Conservation (phyloP, 2,888 invertebrate genomes). For the Isotomurus palustris region DNA sequence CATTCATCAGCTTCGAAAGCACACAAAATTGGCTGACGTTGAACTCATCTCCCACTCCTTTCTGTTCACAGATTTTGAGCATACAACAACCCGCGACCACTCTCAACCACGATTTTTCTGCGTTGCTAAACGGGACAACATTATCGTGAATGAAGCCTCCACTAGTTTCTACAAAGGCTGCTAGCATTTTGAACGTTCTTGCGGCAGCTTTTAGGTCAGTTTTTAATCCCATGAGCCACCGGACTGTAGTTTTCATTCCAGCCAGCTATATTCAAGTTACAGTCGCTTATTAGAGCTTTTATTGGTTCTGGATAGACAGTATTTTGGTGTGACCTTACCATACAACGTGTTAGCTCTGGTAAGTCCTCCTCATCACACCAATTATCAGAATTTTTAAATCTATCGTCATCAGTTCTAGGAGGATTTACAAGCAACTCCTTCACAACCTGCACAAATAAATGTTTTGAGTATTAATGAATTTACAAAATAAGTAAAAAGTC, state of each 20-base stretch:
- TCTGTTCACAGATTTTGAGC: slow-evolving; percentile 95
- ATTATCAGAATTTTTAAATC: slow-evolving; percentile 57
- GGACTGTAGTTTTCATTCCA: slow-evolving; percentile 91
- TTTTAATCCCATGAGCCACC: slow-evolving; percentile 89
- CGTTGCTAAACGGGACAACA: slow-evolving; percentile 54
- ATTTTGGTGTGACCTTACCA: slow-evolving; percentile 57
- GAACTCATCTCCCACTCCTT: slow-evolving; percentile 90
- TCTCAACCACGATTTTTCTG: slow-evolving; percentile 90
- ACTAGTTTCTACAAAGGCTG: slow-evolving; percentile 87
- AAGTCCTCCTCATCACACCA: slow-evolving; percentile 85
- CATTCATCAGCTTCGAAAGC: slow-evolving; percentile 82
- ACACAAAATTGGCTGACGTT: slow-evolving; percentile 93
- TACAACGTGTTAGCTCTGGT: slow-evolving; percentile 85
- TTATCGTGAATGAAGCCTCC: slow-evolving; percentile 65
- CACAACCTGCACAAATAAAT: slow-evolving; percentile 63
- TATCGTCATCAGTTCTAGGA: slow-evolving; percentile 39
- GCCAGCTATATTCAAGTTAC: slow-evolving; percentile 58
- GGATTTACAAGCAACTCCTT: slow-evolving; percentile 78
- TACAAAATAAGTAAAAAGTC: not conserved
- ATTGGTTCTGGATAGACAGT: no score
- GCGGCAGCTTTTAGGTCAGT: slow-evolving; percentile 81
- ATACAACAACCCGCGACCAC: slow-evolving; percentile 91
- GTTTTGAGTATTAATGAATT: no score
- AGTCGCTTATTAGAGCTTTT: not conserved
- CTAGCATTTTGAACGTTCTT: slow-evolving; percentile 90